phyloP scores from a whole-genome alignment of 2,797 vertebrate species.

The Hozukius guyotensis region DNA sequence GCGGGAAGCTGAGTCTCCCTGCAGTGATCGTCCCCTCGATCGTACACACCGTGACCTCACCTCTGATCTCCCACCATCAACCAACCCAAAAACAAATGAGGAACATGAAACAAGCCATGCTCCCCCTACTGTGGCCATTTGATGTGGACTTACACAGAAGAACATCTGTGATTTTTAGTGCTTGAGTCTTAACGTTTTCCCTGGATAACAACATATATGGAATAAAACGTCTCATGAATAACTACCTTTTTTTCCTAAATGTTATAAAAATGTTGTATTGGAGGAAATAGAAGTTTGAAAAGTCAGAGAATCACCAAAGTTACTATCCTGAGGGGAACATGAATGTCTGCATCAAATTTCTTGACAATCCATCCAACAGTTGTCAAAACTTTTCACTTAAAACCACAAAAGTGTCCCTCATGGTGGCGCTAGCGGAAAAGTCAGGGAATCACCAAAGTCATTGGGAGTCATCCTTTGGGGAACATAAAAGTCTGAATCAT shows the following conservation, averaged over 20 bases:
- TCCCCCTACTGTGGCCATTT: neutral
- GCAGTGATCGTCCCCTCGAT: slow-evolving; percentile 26
- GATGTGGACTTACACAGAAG: neutral
- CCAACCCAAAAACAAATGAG: slow-evolving; percentile 34
- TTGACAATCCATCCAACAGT: neutral
- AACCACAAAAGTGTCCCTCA: neutral
- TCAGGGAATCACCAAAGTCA: neutral
- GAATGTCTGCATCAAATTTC: neutral
- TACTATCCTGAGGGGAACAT: neutral
- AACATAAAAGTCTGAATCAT: too few species aligned
- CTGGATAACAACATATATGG: neutral
- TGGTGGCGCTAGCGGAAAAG: neutral
- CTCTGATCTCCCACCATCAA: slow-evolving; percentile 37
- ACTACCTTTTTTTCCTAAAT: neutral
- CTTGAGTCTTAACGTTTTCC: neutral
- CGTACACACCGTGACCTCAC: slow-evolving; percentile 60
- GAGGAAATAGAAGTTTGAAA: neutral
- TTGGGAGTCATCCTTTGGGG: too few species aligned
- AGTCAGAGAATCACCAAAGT: neutral
- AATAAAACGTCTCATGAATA: neutral
- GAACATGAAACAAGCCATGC: neutral
- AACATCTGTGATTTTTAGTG: neutral
- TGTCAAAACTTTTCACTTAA: neutral
- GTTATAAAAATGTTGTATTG: neutral
- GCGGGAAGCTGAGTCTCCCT: slow-evolving; percentile 6